Evolutionary conservation across 2,797 vertebrate species (phyloP).

Genomic region (Silurus aristotelis): DNA sequence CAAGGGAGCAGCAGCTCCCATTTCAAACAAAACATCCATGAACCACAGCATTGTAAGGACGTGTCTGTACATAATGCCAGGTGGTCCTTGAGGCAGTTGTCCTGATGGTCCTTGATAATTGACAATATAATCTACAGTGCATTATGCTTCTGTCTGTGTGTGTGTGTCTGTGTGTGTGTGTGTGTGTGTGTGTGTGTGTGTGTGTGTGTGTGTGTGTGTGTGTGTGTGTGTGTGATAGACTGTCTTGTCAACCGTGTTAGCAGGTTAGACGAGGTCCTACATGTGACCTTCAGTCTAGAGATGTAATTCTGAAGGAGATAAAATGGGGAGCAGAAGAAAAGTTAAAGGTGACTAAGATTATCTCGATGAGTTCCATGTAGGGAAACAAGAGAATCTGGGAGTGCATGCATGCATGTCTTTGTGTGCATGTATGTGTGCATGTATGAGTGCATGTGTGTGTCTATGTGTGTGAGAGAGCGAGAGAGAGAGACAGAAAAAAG

Average conservation of each 20-base stretch:
- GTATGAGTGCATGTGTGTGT: background rate
- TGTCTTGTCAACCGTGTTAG: slow-evolving; percentile 16
- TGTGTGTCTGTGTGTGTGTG: no score
- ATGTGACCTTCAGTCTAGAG: background rate
- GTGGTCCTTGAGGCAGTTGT: slow-evolving; percentile 25
- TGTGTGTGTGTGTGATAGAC: no score
- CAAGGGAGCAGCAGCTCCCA: slow-evolving; percentile 67
- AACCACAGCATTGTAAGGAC: slow-evolving; percentile 16
- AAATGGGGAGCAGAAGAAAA: slow-evolving; percentile 1
- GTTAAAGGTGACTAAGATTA: slow-evolving; percentile 43
- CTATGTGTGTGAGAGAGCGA: background rate
- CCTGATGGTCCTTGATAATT: slow-evolving; percentile 17
- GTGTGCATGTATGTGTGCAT: slow-evolving; percentile 2
- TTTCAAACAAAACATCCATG: slow-evolving; percentile 25
- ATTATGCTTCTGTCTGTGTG: background rate
- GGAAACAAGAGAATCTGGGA: background rate
- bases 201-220: no score
- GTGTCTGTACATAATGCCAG: slow-evolving; percentile 8
- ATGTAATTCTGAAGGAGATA: background rate
- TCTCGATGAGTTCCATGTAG: slow-evolving; percentile 47
- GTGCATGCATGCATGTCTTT: background rate
- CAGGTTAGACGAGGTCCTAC: background rate
- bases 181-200: no score
- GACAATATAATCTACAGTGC: slow-evolving; percentile 18
- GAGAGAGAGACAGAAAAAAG: background rate